phyloP scores from a whole-genome alignment of 1,140 invertebrate genomes.

The Cydia pomonella region DNA sequence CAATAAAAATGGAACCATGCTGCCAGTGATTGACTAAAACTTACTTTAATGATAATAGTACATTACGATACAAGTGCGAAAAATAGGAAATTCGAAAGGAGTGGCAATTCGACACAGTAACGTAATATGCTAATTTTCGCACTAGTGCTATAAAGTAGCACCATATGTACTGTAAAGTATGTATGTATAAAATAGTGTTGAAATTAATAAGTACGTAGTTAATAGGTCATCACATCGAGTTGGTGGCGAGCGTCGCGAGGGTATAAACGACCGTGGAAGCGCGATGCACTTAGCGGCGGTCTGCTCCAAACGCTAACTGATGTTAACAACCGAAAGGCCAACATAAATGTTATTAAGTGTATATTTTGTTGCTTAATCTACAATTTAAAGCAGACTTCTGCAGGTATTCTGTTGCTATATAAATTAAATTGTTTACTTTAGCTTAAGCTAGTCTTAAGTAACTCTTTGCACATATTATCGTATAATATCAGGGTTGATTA shows the following conservation, averaged over 20 bases:
- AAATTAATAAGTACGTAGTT: conserved; percentile 23
- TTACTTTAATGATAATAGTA: neutral
- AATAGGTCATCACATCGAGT: neutral
- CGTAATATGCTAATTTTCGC: too few species aligned
- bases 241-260: neutral
- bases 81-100: too few species aligned
- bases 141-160: too few species aligned
- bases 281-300: conserved; percentile 25
- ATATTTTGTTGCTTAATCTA: neutral
- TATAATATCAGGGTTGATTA: neutral
- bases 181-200: neutral
- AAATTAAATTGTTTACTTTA: neutral
- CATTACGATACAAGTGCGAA: too few species aligned
- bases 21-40: too few species aligned
- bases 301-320: conserved; percentile 29
- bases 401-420: neutral
- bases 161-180: too few species aligned
- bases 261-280: conserved; percentile 9
- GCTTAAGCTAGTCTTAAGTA: neutral
- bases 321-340: conserved; percentile 15
- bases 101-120: too few species aligned
- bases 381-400: conserved; percentile 2
- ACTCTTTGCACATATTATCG: neutral
- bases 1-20: too few species aligned
- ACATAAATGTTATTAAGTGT: conserved; percentile 26